phyloP scores from a whole-genome alignment of 2,888 invertebrate species.

The Allolobophora icterica region DNA sequence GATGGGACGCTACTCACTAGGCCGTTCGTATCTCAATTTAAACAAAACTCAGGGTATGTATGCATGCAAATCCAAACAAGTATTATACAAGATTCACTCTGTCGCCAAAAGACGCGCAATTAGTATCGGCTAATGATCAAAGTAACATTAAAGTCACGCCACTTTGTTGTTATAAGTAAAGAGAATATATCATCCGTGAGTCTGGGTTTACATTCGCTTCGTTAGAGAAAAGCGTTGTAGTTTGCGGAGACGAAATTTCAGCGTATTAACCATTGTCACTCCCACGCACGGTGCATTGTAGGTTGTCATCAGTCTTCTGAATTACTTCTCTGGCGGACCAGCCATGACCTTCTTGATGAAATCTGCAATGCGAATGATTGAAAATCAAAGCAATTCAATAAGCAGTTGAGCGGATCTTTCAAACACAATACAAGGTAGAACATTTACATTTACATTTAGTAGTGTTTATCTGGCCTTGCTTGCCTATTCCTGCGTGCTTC shows the following conservation, averaged over 20 bases:
- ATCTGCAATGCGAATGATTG: constrained; percentile 32
- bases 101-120: neutral
- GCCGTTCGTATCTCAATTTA: neutral
- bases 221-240: neutral
- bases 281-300: neutral
- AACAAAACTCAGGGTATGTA: neutral
- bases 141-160: neutral
- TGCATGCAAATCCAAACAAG: neutral
- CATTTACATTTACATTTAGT: no score
- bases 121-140: neutral
- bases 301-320: neutral
- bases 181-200: neutral
- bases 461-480: no score
- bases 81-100: constrained; percentile 7
- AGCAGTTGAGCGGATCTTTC: no score
- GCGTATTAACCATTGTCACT: constrained; percentile 4
- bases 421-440: no score
- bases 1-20: neutral
- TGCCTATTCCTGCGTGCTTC: no score
- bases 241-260: neutral
- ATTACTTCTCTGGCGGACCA: constrained; percentile 42
- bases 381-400: neutral
- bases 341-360: constrained; percentile 49
- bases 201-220: constrained; percentile 1
- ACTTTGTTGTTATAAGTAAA: constrained; percentile 2